phyloP scores from a whole-genome alignment of 2,888 invertebrate species.

The Phortica okadai region DNA sequence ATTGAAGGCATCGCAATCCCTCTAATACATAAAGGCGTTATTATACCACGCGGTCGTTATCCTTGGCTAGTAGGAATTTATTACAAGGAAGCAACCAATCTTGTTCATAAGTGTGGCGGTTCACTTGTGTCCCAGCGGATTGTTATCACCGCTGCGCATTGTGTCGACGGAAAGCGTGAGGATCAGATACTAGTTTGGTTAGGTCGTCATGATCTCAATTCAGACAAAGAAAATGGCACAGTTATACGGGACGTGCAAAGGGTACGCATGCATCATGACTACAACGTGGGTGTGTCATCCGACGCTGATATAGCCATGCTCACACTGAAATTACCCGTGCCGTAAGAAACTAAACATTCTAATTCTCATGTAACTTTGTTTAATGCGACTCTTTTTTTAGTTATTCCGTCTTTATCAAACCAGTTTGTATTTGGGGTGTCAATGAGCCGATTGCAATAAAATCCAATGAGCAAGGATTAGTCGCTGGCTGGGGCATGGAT shows the following conservation, averaged over 20 bases:
- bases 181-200: constrained; percentile 67
- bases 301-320: constrained; percentile 78
- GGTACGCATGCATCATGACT: constrained; percentile 76
- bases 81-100: constrained; percentile 45
- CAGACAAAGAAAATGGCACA: constrained; percentile 55
- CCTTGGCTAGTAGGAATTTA: constrained; percentile 83
- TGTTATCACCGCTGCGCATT: constrained; percentile 76
- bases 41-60: constrained; percentile 77
- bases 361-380: not conserved
- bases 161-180: constrained; percentile 57
- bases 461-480: constrained; percentile 72
- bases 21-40: constrained; percentile 55
- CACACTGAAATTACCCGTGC: constrained; percentile 67
- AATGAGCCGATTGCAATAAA: constrained; percentile 47
- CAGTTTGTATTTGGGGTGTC: constrained; percentile 66
- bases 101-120: constrained; percentile 72
- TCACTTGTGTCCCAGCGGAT: constrained; percentile 63
- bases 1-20: constrained; percentile 49
- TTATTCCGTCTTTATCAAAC: constrained; percentile 62
- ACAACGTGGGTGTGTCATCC: constrained; percentile 61
- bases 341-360: constrained; percentile 50
- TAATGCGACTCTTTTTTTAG: not conserved
- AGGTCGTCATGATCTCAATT: constrained; percentile 74
- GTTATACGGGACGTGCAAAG: constrained; percentile 52
- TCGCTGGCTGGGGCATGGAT: constrained; percentile 78